Evolutionary conservation across 2,797 vertebrate genomes (phyloP).

Genomic region (Lutjanus campechanus): DNA sequence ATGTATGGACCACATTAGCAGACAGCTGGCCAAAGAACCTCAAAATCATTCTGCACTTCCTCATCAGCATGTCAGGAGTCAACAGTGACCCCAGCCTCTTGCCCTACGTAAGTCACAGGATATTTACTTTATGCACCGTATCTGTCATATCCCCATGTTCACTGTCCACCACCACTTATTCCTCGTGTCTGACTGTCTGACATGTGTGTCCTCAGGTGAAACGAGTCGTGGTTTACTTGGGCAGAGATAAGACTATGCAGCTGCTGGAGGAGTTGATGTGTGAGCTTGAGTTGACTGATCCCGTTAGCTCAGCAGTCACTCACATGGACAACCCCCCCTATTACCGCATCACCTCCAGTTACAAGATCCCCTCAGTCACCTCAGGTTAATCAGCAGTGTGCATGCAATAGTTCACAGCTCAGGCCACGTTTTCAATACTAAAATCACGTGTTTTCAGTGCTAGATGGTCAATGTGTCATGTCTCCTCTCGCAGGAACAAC

Average conservation of each 20-base stretch:
- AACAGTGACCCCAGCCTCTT: constrained; percentile 98
- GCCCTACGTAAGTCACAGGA: constrained; percentile 93
- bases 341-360: constrained; percentile 97
- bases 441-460: background rate
- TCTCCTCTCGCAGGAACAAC: constrained; percentile 90
- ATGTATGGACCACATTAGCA: constrained; percentile 98
- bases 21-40: constrained; percentile 99
- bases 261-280: constrained; percentile 96
- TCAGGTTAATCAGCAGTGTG: constrained; percentile 87
- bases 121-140: background rate
- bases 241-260: constrained; percentile 99
- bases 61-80: constrained; percentile 98
- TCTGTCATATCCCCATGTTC: background rate
- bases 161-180: background rate
- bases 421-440: background rate
- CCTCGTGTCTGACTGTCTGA: constrained; percentile 6
- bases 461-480: constrained; percentile 7
- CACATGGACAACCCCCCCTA: constrained; percentile 99
- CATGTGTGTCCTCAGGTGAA: constrained; percentile 89
- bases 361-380: constrained; percentile 97
- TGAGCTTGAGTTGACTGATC: constrained; percentile 95
- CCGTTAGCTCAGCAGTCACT: constrained; percentile 95
- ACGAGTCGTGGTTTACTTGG: constrained; percentile 97
- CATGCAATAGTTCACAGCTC: background rate
- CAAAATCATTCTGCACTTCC: constrained; percentile 98